Evolutionary conservation across 2,797 vertebrate species (phyloP), one percentile per base, ranked within the genome.

Genomic region (Sebastes wilsoni): DNA sequence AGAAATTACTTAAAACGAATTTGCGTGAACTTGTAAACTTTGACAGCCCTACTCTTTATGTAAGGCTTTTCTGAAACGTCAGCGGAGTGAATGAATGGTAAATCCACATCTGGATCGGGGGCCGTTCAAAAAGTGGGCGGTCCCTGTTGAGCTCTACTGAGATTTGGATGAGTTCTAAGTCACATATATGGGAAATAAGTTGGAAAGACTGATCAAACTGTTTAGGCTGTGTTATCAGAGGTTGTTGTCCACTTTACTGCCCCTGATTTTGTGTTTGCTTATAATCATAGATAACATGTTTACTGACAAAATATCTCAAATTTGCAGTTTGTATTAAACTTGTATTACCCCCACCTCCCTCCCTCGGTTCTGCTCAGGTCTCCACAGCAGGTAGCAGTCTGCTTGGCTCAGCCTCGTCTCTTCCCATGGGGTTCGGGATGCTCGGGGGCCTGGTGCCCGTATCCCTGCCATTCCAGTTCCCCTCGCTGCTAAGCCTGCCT

Each of bases 401-500:
- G 83, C 96, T 98, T 85, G 94, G 96, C 91, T 84, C 95, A 0
- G 94, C 96, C 2, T 93, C 97, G 49, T 95, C 97, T 88, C 96
- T 99, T 89, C 97, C 97, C 70, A 96, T 99, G 85, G 96, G 97
- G 71, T 99, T 97, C 76, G 97, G 98, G 92, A 98, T 99, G 97
- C 94, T 99, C 93, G 97, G 98, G 81, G 97, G 97, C 77, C 96
- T 99, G 94, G 97, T 99, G 92, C 98, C 98, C 42, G 97, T 98
- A 68, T 98, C 97, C 66, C 94, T 99, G 93, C 97, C 98, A 92
- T 99, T 98, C 95, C 97, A 98, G 95, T 99, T 98, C 95, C 97
- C 97, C 82, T 89, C 97, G 83, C 96, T 99, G 80, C 96, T 99
- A 65, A 97, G 96, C 95, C 96, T 99, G 90, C 89, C 94, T 28